Conservation (phyloP, 2,113 vertebrate genomes). For the Telmatochromis sp. region DNA sequence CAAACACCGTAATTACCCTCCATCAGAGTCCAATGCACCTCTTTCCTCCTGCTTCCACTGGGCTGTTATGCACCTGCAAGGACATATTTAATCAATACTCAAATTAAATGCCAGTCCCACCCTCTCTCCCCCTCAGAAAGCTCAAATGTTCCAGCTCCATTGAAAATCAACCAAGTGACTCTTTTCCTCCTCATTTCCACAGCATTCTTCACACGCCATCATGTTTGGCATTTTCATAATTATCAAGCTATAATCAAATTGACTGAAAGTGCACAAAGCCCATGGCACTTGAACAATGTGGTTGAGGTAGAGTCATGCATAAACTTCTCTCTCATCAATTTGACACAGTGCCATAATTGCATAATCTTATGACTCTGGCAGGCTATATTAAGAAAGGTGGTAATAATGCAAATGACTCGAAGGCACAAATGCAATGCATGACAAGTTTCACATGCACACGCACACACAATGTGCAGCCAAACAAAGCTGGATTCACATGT, state of each 20-base stretch:
- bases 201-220: not conserved
- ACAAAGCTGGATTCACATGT: not conserved
- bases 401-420: conserved; percentile 12
- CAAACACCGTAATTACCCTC: not conserved
- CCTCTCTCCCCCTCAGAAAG: not conserved
- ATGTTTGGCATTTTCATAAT: not conserved
- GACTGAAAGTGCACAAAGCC: not conserved
- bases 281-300: not conserved
- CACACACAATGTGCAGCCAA: not conserved
- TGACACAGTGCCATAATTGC: conserved; percentile 16
- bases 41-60: not conserved
- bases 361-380: conserved; percentile 4
- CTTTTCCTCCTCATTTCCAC: not conserved
- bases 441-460: not conserved
- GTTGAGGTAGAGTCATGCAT: not conserved
- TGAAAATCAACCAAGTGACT: not conserved
- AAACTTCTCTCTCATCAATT: not conserved
- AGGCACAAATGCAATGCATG: not conserved
- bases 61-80: not conserved
- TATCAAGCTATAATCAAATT: not conserved
- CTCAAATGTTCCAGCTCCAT: not conserved
- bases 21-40: not conserved
- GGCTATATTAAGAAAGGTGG: conserved; percentile 34
- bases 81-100: not conserved
- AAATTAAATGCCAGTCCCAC: not conserved